Conservation (phyloP, 35 echinoderm and acorn worm genomes). For the Ptychodera flava region DNA sequence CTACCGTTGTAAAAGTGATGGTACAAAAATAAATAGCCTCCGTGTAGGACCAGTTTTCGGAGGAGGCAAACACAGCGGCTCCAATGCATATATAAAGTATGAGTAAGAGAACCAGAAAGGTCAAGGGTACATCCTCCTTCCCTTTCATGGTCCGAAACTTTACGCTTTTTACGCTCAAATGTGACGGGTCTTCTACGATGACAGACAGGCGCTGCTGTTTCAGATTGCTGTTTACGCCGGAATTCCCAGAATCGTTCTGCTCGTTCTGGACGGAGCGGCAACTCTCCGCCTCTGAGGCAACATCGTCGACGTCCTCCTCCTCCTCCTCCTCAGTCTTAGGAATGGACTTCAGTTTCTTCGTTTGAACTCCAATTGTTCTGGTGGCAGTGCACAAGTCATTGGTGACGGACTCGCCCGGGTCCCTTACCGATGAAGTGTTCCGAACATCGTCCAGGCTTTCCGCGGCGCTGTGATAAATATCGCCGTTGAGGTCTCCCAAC, state of each 20-base stretch:
- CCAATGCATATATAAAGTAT: not conserved
- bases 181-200: not conserved
- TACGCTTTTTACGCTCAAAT: not conserved
- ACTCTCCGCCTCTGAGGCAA: not conserved
- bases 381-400: not conserved
- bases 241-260: not conserved
- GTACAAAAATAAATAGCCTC: not conserved
- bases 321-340: too few relatives aligned
- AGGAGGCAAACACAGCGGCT: not conserved
- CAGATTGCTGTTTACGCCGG: not conserved
- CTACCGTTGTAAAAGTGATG: not conserved
- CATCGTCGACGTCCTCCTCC: not conserved
- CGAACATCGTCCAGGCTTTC: not conserved
- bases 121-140: not conserved
- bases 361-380: not conserved
- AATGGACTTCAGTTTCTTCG: not conserved
- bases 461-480: not conserved
- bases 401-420: not conserved
- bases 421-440: too few relatives aligned
- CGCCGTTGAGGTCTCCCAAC: not conserved
- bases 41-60: not conserved
- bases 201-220: too few relatives aligned
- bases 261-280: not conserved
- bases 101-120: not conserved
- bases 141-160: not conserved